Percentiles rank a stretch among this genome's conserved stretches.
Conservation (phyloP, 2,113 vertebrate genomes). For the Vicugna pacos region DNA sequence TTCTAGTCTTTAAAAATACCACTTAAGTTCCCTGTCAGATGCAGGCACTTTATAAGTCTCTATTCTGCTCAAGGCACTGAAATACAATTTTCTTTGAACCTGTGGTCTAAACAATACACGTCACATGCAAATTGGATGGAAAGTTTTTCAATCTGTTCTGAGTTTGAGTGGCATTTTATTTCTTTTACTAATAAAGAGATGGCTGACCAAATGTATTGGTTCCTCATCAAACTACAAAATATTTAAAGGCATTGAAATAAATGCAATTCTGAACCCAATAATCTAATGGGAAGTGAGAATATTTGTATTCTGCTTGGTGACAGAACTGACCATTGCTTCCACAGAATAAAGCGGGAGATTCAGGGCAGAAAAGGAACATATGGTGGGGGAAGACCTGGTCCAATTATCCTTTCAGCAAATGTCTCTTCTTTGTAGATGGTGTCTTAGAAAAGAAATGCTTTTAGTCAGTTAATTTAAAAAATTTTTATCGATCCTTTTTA, state of each 20-base stretch:
- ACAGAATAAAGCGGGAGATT: neutral
- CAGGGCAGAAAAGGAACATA: neutral
- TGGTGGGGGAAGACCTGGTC: neutral
- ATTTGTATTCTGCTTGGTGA: neutral
- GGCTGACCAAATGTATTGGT: neutral
- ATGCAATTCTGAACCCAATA: neutral
- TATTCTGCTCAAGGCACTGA: neutral
- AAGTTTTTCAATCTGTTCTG: neutral
- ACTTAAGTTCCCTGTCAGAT: neutral
- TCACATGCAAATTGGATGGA: neutral
- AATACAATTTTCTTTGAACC: neutral
- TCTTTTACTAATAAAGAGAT: neutral
- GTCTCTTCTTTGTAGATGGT: neutral
- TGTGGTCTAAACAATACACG: neutral
- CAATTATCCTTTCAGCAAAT: neutral
- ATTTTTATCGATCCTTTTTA: neutral
- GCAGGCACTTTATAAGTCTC: neutral
- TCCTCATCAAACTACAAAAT: constrained; percentile 56
- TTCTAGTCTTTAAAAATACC: constrained; percentile 17
- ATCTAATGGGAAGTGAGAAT: neutral
- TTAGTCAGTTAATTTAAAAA: neutral
- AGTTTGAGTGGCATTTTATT: neutral
- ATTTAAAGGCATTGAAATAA: constrained; percentile 34
- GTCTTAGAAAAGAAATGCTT: neutral
- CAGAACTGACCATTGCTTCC: neutral